Evolutionary conservation across 2,797 vertebrate genomes (phyloP).

Genomic region (Hippocampus kuda): DNA sequence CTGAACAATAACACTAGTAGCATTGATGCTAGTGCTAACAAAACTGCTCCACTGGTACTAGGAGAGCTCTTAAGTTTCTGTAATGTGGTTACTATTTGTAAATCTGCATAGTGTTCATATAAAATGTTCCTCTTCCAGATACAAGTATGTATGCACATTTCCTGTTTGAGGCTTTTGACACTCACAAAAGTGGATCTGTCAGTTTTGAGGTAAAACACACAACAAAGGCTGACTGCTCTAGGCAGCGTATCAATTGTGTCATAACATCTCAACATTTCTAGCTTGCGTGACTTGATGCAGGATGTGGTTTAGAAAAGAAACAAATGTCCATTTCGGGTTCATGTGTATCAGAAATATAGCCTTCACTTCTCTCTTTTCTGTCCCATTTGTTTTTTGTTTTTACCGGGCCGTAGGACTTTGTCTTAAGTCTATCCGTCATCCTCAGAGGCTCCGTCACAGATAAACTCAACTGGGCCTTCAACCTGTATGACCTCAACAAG

Average conservation of each 20-base stretch:
- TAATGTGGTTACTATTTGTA: neutral
- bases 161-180: constrained; percentile 95
- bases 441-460: constrained; percentile 86
- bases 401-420: constrained; percentile 77
- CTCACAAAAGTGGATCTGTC: constrained; percentile 81
- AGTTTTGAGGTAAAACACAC: constrained; percentile 81
- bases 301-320: neutral
- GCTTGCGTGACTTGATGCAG: neutral
- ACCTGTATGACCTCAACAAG: constrained; percentile 95
- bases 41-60: neutral
- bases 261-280: neutral
- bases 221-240: neutral
- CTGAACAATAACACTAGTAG: too few species aligned
- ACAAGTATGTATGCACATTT: constrained; percentile 93
- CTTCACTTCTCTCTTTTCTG: neutral
- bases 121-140: constrained; percentile 61
- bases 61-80: too few species aligned
- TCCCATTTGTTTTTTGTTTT: neutral
- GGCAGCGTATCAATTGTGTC: neutral
- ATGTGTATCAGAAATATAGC: neutral
- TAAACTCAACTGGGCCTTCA: constrained; percentile 94
- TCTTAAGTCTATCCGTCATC: constrained; percentile 87
- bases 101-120: neutral
- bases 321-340: neutral
- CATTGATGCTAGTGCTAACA: too few species aligned